These are phyloP conservation scores for Heliopora coerulea DNA, from an alignment of 92 coral and sea anemone species.

Conservation along the genomic window DNA sequence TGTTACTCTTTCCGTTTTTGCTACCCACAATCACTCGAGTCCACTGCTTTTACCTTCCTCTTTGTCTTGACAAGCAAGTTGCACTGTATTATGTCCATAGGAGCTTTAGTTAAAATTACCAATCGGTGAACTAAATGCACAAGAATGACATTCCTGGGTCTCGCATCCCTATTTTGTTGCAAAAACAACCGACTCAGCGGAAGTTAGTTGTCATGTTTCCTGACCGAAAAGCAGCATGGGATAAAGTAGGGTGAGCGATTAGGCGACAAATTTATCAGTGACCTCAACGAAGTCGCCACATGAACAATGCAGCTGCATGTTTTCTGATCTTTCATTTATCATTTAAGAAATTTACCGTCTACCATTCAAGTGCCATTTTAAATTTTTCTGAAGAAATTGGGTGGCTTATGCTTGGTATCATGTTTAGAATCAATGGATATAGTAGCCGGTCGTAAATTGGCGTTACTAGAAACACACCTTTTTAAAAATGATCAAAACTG, in stretches of 20 bases:
- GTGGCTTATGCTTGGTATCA: too few relatives aligned
- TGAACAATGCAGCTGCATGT: too few relatives aligned
- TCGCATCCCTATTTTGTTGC: constrained; percentile 26
- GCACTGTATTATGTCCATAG: constrained; percentile 44
- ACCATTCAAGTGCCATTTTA: too few relatives aligned
- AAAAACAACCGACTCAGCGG: not conserved
- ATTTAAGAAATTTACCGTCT: too few relatives aligned
- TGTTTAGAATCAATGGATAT: too few relatives aligned
- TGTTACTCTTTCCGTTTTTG: not conserved
- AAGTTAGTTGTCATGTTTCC: not conserved
- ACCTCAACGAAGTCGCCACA: too few relatives aligned
- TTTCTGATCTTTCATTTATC: too few relatives aligned
- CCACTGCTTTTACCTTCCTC: constrained; percentile 67
- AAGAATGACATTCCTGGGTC: not conserved
- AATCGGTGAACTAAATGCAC: not conserved
- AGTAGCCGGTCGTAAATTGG: too few relatives aligned
- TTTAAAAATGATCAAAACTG: too few relatives aligned
- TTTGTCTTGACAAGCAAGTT: constrained; percentile 45
- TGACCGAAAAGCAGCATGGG: constrained; percentile 21
- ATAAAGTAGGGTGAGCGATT: not conserved
- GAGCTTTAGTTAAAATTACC: not conserved
- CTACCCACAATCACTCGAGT: not conserved
- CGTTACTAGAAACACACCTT: too few relatives aligned
- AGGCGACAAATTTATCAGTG: too few relatives aligned
- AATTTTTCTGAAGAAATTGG: too few relatives aligned